A percentile compares a stretch with the other conserved stretches of the same genome.
phyloP scores from a whole-genome alignment of 2,888 invertebrate species.

The Taphrorychus bicolor region DNA sequence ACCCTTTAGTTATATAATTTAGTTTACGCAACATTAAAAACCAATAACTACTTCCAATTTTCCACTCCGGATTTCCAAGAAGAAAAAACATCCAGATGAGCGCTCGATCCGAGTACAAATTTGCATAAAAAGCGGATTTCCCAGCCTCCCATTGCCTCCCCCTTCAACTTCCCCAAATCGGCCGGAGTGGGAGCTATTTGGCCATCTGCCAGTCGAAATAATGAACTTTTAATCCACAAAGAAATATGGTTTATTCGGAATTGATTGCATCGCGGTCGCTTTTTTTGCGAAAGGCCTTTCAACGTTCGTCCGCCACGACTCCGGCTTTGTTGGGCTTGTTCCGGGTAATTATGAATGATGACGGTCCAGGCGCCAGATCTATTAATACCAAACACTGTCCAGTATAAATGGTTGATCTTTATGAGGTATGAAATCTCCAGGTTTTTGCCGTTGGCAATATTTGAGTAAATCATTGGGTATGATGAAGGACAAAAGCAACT shows the following conservation, averaged over 20 bases:
- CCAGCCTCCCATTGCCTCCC: slow-evolving; percentile 5
- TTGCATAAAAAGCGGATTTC: slow-evolving; percentile 32
- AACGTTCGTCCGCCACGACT: slow-evolving; percentile 12
- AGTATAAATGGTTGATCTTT: background rate
- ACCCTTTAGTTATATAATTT: too few relatives aligned
- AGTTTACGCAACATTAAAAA: slow-evolving; percentile 21
- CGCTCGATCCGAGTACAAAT: slow-evolving; percentile 21
- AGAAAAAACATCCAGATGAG: slow-evolving; percentile 12
- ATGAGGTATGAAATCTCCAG: background rate
- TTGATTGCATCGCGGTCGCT: slow-evolving; percentile 26
- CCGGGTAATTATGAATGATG: slow-evolving; percentile 25
- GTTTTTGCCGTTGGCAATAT: too few relatives aligned
- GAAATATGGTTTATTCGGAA: slow-evolving; percentile 39
- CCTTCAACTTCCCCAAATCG: background rate
- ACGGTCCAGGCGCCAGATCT: slow-evolving; percentile 7
- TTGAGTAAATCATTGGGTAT: too few relatives aligned
- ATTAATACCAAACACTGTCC: background rate
- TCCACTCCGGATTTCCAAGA: background rate
- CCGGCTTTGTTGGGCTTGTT: slow-evolving; percentile 17
- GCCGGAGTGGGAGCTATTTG: slow-evolving; percentile 24
- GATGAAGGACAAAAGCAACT: too few relatives aligned
- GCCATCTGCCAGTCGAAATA: slow-evolving; percentile 39
- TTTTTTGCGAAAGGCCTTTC: slow-evolving; percentile 25
- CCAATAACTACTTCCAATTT: slow-evolving; percentile 13
- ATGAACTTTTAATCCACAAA: slow-evolving; percentile 41